A percentile compares a stretch with the other conserved stretches of the same genome.
These are phyloP conservation scores for Xestia xanthographa DNA, from an alignment of 2,888 invertebrate genomes.

Conservation along the genomic window DNA sequence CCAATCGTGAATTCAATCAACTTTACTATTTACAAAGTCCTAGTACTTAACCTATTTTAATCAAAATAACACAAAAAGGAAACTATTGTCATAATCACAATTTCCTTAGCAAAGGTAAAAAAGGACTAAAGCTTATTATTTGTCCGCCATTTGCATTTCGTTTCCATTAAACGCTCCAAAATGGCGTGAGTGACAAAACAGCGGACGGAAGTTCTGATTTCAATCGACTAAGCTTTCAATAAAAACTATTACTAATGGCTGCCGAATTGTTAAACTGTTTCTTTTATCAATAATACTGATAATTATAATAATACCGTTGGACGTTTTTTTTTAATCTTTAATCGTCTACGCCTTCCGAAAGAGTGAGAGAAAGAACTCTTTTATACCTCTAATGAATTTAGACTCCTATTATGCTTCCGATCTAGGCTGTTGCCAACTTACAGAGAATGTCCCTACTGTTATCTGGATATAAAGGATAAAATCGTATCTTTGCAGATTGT, in stretches of 20 bases:
- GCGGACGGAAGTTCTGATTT: slow-evolving; percentile 71
- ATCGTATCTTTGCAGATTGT: too few species aligned
- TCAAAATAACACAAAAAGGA: slow-evolving; percentile 30
- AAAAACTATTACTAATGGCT: slow-evolving; percentile 54
- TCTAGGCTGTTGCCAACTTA: too few species aligned
- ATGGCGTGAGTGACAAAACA: slow-evolving; percentile 66
- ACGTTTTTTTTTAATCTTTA: not conserved
- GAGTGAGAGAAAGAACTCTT: not conserved
- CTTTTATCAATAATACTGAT: too few species aligned
- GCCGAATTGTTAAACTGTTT: slow-evolving; percentile 41
- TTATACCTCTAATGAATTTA: too few species aligned
- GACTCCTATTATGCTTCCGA: too few species aligned
- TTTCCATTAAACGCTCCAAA: slow-evolving; percentile 61
- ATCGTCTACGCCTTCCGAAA: not conserved
- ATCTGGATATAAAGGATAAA: too few species aligned
- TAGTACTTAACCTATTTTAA: not conserved
- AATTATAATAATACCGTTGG: too few species aligned
- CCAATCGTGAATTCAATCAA: not conserved
- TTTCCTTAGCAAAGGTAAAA: slow-evolving; percentile 60
- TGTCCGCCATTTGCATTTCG: slow-evolving; percentile 69
- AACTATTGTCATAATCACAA: slow-evolving; percentile 56
- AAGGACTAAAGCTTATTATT: slow-evolving; percentile 39
- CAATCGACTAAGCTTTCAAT: slow-evolving; percentile 67
- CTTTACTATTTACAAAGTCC: not conserved
- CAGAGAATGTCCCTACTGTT: too few species aligned